Percentiles rank a stretch among this genome's conserved stretches.
Conservation (phyloP, 1,140 invertebrate genomes). For the Drosophila lacertosa region DNA sequence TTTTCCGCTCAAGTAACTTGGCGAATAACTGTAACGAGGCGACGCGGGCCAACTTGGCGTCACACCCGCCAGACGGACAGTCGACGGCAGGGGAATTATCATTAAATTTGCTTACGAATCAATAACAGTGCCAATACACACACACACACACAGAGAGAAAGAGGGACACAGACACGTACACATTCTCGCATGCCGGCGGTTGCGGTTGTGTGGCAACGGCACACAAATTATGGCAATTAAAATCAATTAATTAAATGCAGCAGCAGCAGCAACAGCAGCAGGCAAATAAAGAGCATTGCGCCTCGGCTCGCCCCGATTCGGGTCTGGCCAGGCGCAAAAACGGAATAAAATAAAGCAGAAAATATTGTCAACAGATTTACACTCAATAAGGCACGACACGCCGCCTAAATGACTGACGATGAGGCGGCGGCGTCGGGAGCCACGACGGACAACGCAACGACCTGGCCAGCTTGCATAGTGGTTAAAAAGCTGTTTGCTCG, state of each 20-base stretch:
- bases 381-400: constrained; percentile 81
- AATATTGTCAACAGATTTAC: constrained; percentile 81
- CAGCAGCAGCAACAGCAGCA: constrained; percentile 56
- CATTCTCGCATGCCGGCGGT: constrained; percentile 66
- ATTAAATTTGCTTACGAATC: constrained; percentile 82
- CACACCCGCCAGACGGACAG: background rate
- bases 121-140: constrained; percentile 71
- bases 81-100: constrained; percentile 60
- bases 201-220: constrained; percentile 79
- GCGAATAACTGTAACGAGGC: constrained; percentile 78
- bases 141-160: constrained; percentile 9
- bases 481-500: background rate
- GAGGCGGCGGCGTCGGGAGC: constrained; percentile 44
- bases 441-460: constrained; percentile 30
- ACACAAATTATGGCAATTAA: constrained; percentile 83
- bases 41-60: constrained; percentile 21
- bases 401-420: constrained; percentile 80
- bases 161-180: no score
- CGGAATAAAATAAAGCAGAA: constrained; percentile 47
- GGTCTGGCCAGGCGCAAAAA: constrained; percentile 26
- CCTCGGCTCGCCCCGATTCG: constrained; percentile 20
- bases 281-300: constrained; percentile 52
- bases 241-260: constrained; percentile 83
- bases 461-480: constrained; percentile 33
- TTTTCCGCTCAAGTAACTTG: constrained; percentile 78